Percentiles rank a stretch among this genome's conserved stretches.
Conservation (phyloP, 2,797 vertebrate species). For the Anableps anableps region DNA sequence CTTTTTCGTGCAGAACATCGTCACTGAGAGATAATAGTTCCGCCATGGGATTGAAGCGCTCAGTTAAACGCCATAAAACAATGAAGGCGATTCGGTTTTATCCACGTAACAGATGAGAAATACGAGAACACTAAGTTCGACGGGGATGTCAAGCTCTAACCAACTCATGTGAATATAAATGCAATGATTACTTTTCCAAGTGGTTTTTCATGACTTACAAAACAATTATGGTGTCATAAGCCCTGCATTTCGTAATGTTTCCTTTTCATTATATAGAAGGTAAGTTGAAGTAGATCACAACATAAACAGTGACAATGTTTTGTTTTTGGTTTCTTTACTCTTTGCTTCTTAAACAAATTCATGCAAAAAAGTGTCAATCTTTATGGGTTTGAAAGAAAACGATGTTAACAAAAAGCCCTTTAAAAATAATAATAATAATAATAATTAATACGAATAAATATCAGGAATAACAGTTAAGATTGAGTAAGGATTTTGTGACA, state of each 20-base stretch:
- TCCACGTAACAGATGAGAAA: neutral
- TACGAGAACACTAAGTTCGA: neutral
- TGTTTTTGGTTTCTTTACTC: neutral
- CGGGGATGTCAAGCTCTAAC: neutral
- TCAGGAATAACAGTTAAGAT: neutral
- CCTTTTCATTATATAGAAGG: neutral
- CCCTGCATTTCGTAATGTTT: constrained; percentile 23
- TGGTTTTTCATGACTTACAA: constrained; percentile 23
- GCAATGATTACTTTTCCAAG: neutral
- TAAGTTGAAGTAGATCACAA: neutral
- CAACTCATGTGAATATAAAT: neutral
- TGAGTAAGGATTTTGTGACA: neutral
- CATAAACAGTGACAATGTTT: neutral
- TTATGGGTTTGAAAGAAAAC: neutral
- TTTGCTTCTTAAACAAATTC: neutral
- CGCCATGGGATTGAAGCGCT: constrained; percentile 64
- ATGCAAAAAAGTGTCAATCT: neutral
- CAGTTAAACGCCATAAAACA: constrained; percentile 43
- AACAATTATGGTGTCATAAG: constrained; percentile 23
- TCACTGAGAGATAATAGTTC: constrained; percentile 69
- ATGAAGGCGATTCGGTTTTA: constrained; percentile 14
- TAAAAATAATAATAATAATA: neutral
- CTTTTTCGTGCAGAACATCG: constrained; percentile 75
- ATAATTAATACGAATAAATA: neutral
- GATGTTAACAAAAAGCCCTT: neutral